Base-by-base conservation (phyloP, 2,797 vertebrate genomes). In the Periparus ater region DNA sequence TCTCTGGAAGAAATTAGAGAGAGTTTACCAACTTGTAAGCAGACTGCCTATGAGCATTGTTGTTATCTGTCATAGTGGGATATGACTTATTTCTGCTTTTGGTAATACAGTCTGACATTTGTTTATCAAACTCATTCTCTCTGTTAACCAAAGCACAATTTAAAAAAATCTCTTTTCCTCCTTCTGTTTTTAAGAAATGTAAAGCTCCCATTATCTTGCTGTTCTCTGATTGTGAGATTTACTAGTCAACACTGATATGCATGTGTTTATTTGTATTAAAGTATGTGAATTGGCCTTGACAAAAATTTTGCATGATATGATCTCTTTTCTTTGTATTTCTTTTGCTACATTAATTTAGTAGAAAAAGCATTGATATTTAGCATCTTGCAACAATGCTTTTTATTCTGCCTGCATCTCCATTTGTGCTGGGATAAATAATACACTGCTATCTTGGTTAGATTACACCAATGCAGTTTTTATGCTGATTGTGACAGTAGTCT, bases 401-500 rank as follows among this genome's bases (percentile, higher is more conserved):
- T 88, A 8, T 67, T 82, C 50, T 89, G 62, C 29, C 13, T 38
- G 7, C 22, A 42, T 63, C 6, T 80, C 14, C 6, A 3, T 48
- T 51, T 86, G 14, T 75, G 38, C 34, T 84, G 45, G 29, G 29
- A 19, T 45, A 54, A 81, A 51, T 63, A 60, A 61, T 45, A 48
- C 7, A 27, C 7, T 75, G 17, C 9, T 83, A 2, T 51, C 32
- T 76, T 0, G 0, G 11, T 30, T 40, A 80, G 48, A 63, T 48
- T 15, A 51, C 34, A 58, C 6, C 4, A 3, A 29, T 54, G 25
- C n/a, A 44, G 20, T 51, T 77, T 92, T 62, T 67, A n/a, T 81
- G 47, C 20, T 34, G 36, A 0, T 42, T 85, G 9, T 57, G 58
- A 27, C 47, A 45, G 10, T 65, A 20, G 17, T 61, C 21, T 57